Evolutionary conservation across 2,888 invertebrate genomes (phyloP), one percentile per base, ranked within the genome.

Genomic region (Drosophila vallismaia): DNA sequence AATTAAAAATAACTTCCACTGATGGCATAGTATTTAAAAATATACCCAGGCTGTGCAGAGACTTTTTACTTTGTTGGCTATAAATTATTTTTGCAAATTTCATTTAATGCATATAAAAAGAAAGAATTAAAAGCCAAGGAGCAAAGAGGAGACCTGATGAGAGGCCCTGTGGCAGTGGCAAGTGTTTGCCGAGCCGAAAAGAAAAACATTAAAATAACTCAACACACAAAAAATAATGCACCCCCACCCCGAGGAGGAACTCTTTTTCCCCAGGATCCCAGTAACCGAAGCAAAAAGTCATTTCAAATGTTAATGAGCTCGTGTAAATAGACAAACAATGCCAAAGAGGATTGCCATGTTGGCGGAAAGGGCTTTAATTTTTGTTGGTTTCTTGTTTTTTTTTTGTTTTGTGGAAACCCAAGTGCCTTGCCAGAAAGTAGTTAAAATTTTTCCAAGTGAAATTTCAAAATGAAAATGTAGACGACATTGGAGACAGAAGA

Each of bases 271-370:
- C 28, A 19, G 4, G 36, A 40, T 19, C 12, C 26, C 36, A 6
- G 14, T 52, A 28, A 38, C 8, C 29, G 71, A 82, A 55, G 68
- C 77, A 72, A 72, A 85, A 87, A 87, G 83, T 83, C 83, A 85
- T 87, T 85, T 83, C 83, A 87, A 87, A 85, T 85, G 87, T 85
- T 85, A 85, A 85, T 85, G 84, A 85, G 84, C 80, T 85, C 79
- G 83, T 82, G 85, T 79, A 86, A 84, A 87, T 85, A 84, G 87
- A 84, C 86, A 87, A 86, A 83, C 83, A 83, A 86, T 82, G 86
- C 78, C 68, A 62, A 66, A 19, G 46, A 56, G 60, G 62, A 49
- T 53, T 46, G 54, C 44, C 50, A 19, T 55, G 55, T 14, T 10
- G 38, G 42, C n/a, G 14, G 40, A 3, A 74, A 70, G 59, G 64